Conservation (phyloP, 2,113 vertebrate genomes). For the Corvus cornix region DNA sequence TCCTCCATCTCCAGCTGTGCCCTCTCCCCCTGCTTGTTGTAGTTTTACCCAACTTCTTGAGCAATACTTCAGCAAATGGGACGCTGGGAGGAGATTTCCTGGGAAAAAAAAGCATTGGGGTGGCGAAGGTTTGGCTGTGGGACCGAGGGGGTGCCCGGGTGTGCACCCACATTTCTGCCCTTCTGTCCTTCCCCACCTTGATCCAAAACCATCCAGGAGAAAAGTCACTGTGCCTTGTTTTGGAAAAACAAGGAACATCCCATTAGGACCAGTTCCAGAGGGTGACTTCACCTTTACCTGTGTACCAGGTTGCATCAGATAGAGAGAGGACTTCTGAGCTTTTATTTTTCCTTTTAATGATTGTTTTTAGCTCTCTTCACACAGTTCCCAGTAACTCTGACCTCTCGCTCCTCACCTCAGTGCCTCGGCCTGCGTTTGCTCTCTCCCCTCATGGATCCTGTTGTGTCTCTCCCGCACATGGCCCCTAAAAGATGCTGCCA, state of each 20-base stretch:
- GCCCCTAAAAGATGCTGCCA: background rate
- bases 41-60: background rate
- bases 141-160: background rate
- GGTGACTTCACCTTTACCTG: constrained; percentile 5
- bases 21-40: background rate
- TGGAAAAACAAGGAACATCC: background rate
- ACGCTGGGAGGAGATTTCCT: background rate
- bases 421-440: background rate
- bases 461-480: background rate
- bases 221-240: background rate
- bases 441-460: background rate
- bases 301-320: background rate
- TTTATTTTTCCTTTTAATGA: background rate
- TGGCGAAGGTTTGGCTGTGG: background rate
- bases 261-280: constrained; percentile 12
- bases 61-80: background rate
- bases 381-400: background rate
- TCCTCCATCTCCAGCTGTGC: background rate
- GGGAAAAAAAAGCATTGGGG: background rate
- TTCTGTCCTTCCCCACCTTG: background rate
- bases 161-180: background rate
- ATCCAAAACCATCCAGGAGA: background rate
- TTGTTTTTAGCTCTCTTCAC: background rate
- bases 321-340: background rate
- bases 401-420: background rate